Percentiles rank a stretch among this genome's conserved stretches.
phyloP scores from a whole-genome alignment of 2,113 vertebrate species.

The Anoplopoma fimbria region DNA sequence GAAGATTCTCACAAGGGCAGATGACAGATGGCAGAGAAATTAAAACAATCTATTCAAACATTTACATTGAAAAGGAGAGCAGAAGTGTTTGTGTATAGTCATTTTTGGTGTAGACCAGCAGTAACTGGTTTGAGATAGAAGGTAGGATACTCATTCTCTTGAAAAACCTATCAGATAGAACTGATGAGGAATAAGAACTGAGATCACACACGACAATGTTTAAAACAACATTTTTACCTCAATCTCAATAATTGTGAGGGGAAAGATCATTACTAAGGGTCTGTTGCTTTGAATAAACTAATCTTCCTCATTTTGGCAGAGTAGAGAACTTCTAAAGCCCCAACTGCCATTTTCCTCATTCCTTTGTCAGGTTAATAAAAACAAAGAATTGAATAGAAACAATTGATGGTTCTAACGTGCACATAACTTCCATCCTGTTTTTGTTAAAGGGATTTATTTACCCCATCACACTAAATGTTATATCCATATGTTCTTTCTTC shows the following conservation, averaged over 20 bases:
- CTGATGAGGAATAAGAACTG: neutral
- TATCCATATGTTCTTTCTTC: neutral
- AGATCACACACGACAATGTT: neutral
- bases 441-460: neutral
- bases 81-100: neutral
- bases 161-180: neutral
- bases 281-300: neutral
- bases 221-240: neutral
- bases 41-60: constrained; percentile 7
- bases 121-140: neutral
- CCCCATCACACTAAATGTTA: neutral
- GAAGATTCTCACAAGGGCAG: constrained; percentile 7
- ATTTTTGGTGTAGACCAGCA: neutral
- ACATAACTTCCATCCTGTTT: neutral
- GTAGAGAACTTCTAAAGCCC: neutral
- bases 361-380: neutral
- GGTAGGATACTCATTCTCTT: neutral
- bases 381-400: neutral
- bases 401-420: neutral
- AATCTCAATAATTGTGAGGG: neutral
- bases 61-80: constrained; percentile 16
- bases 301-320: neutral
- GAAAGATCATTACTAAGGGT: neutral
- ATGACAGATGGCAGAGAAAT: constrained; percentile 8
- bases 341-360: no score